phyloP scores from a whole-genome alignment of 2,888 invertebrate species.

The Polyommatus iphigenia region DNA sequence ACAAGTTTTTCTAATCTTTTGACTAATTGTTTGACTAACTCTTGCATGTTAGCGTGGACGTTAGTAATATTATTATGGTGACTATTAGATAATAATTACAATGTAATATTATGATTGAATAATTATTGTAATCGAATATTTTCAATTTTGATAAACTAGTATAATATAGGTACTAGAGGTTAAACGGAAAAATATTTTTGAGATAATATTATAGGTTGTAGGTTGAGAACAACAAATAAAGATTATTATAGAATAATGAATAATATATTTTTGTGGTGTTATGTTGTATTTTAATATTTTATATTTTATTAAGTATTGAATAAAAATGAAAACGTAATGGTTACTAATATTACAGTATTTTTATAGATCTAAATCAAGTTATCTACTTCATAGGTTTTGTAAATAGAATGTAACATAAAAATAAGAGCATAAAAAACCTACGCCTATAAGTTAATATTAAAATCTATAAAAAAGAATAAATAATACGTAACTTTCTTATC shows the following conservation, averaged over 20 bases:
- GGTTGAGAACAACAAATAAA: too few species aligned
- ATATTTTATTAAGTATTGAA: too few species aligned
- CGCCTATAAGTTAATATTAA: neutral
- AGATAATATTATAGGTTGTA: too few species aligned
- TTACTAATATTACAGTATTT: neutral
- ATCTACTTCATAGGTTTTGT: neutral
- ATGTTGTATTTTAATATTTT: too few species aligned
- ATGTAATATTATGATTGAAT: neutral
- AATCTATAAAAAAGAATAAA: neutral
- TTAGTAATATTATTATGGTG: neutral
- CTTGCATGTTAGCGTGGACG: neutral
- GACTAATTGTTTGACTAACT: neutral
- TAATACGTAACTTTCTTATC: neutral
- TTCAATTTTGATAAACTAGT: neutral
- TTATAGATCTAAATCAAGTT: neutral
- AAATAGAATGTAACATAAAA: neutral
- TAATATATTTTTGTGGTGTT: too few species aligned
- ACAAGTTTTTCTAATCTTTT: neutral
- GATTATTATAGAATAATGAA: too few species aligned
- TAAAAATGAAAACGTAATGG: too few species aligned
- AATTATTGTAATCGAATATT: neutral
- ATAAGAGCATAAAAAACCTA: neutral
- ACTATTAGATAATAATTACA: neutral
- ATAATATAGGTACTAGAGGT: neutral
- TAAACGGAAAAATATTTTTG: neutral